These are phyloP conservation scores for Hypomecis atomaria DNA, from an alignment of 2,888 invertebrate genomes.

Conservation along the genomic window DNA sequence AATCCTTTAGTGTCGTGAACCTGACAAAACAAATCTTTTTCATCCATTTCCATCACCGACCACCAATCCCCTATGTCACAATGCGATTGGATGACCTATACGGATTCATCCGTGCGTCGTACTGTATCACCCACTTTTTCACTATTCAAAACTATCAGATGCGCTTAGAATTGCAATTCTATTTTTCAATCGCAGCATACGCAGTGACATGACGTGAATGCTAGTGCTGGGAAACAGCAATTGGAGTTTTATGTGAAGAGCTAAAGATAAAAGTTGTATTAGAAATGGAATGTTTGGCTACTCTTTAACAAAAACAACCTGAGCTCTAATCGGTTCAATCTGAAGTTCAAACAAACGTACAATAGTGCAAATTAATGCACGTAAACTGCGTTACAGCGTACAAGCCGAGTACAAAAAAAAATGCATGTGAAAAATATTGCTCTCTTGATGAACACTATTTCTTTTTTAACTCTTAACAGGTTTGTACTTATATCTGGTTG, in stretches of 20 bases:
- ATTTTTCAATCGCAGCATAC: conserved; percentile 35
- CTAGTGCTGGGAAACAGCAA: conserved; percentile 3
- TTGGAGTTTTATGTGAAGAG: background rate
- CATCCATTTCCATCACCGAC: no score
- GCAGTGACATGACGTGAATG: conserved; percentile 11
- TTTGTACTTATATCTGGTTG: no score
- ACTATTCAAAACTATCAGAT: conserved; percentile 16
- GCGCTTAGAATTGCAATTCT: conserved; percentile 22
- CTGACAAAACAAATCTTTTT: no score
- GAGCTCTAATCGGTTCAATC: background rate
- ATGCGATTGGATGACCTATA: background rate
- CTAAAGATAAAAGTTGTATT: background rate
- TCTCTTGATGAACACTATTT: no score
- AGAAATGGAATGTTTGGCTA: background rate
- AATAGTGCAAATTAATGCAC: no score
- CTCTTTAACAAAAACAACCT: background rate
- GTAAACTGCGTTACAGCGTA: no score
- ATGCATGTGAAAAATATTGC: no score
- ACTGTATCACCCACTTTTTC: conserved; percentile 5
- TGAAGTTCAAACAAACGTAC: no score
- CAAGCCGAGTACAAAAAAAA: no score
- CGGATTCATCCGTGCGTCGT: background rate
- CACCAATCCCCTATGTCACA: no score
- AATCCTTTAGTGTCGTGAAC: no score
- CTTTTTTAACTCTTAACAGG: no score